Evolutionary conservation across 2,888 invertebrate species (phyloP).

Genomic region (Pimpla rufipes): DNA sequence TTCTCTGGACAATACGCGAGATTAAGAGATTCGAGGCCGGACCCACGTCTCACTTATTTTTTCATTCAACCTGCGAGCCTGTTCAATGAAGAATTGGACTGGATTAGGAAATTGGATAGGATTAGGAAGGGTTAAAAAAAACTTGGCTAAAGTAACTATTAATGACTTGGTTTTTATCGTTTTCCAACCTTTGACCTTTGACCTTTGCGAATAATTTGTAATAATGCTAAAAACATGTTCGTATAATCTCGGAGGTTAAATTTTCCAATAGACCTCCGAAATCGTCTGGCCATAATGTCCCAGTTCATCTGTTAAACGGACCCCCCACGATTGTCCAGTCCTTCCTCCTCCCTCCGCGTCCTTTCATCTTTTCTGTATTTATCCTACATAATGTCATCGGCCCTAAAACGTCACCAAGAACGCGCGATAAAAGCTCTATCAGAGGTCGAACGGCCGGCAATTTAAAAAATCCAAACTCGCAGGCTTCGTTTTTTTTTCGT

Average conservation of each 20-base stretch:
- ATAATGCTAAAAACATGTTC: too few relatives aligned
- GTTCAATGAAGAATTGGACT: too few relatives aligned
- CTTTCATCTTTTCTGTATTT: not conserved
- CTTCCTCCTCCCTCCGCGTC: not conserved
- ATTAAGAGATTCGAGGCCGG: slow-evolving; percentile 2
- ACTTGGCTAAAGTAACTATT: too few relatives aligned
- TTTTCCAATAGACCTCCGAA: too few relatives aligned
- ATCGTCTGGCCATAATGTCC: not conserved
- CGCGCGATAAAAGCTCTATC: too few relatives aligned
- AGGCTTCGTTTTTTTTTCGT: not conserved
- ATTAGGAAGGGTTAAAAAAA: too few relatives aligned
- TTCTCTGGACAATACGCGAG: not conserved
- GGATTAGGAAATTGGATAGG: too few relatives aligned
- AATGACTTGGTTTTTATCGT: too few relatives aligned
- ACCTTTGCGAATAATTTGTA: too few relatives aligned
- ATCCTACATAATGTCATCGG: not conserved
- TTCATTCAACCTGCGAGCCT: slow-evolving; percentile 2
- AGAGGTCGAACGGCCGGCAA: not conserved
- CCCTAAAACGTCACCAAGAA: too few relatives aligned
- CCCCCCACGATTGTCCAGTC: not conserved
- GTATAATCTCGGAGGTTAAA: too few relatives aligned
- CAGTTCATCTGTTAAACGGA: slow-evolving; percentile 1
- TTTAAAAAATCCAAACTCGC: not conserved
- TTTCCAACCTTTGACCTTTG: too few relatives aligned
- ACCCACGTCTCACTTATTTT: slow-evolving; percentile 25